Percentiles rank a stretch among this genome's conserved stretches.
Conservation (phyloP, 2,113 vertebrate genomes). For the Podarcis raffonei region DNA sequence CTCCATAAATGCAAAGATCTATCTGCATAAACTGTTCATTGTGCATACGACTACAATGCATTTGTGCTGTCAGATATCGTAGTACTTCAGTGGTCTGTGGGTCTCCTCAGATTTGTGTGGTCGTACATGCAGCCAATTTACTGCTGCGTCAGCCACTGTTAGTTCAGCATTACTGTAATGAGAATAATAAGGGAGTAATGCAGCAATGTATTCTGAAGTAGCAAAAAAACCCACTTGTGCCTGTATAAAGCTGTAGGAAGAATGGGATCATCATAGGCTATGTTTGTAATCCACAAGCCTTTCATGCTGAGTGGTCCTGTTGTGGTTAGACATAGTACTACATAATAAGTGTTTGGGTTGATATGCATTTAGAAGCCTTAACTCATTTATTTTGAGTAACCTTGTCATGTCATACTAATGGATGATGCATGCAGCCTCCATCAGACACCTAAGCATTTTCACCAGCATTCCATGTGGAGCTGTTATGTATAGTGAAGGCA, state of each 20-base stretch:
- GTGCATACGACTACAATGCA: not conserved
- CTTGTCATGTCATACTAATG: not conserved
- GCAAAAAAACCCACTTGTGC: not conserved
- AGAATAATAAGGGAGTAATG: not conserved
- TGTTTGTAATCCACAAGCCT: not conserved
- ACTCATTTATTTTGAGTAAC: not conserved
- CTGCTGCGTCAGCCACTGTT: not conserved
- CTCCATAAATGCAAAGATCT: not conserved
- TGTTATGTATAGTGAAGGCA: not conserved
- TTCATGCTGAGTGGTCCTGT: not conserved
- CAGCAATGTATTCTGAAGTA: not conserved
- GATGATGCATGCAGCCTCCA: not conserved
- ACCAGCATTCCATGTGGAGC: not conserved
- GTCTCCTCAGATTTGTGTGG: not conserved
- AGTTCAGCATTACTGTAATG: not conserved
- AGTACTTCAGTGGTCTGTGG: not conserved
- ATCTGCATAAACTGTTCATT: not conserved
- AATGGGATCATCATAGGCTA: not conserved
- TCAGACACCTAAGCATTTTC: not conserved
- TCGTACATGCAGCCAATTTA: accelerated
- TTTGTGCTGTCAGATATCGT: not conserved
- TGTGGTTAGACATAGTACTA: not conserved
- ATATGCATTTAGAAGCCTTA: not conserved
- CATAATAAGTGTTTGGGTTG: constrained; percentile 1
- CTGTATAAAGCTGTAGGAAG: not conserved